A percentile compares a stretch with the other conserved stretches of the same genome.
These are phyloP conservation scores for Protosalanx chinensis DNA, from an alignment of 2,797 vertebrate genomes.

Conservation along the genomic window DNA sequence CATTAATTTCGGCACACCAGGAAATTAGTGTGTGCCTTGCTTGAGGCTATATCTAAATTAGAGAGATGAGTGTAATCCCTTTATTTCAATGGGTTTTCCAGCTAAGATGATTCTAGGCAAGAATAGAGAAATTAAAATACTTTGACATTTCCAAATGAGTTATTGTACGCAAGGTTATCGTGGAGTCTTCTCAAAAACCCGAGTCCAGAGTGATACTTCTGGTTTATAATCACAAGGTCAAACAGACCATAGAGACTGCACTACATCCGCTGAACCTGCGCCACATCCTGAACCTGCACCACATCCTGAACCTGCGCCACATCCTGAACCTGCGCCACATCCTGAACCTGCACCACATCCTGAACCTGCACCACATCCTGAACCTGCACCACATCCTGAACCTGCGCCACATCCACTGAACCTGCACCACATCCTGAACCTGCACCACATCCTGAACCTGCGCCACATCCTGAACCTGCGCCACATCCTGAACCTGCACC, in stretches of 20 bases:
- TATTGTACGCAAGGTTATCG: slow-evolving; percentile 51
- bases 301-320: no score
- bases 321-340: no score
- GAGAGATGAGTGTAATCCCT: slow-evolving; percentile 56
- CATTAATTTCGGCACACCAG: slow-evolving; percentile 68
- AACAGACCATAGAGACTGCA: neutral
- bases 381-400: no score
- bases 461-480: no score
- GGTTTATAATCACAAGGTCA: slow-evolving; percentile 9
- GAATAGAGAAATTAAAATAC: slow-evolving; percentile 28
- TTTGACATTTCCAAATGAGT: slow-evolving; percentile 45
- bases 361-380: no score
- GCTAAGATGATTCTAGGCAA: slow-evolving; percentile 44
- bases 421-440: no score
- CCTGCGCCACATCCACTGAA: no score
- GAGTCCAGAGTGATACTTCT: slow-evolving; percentile 23
- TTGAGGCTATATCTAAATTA: slow-evolving; percentile 67
- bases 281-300: no score
- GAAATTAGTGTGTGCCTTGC: slow-evolving; percentile 63
- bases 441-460: no score
- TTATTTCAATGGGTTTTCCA: slow-evolving; percentile 57
- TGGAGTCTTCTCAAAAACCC: slow-evolving; percentile 12
- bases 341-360: no score
- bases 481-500: no score
- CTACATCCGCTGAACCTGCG: no score